phyloP scores from a whole-genome alignment of 2,888 invertebrate genomes.

The Caenorhabditis zanzibari region DNA sequence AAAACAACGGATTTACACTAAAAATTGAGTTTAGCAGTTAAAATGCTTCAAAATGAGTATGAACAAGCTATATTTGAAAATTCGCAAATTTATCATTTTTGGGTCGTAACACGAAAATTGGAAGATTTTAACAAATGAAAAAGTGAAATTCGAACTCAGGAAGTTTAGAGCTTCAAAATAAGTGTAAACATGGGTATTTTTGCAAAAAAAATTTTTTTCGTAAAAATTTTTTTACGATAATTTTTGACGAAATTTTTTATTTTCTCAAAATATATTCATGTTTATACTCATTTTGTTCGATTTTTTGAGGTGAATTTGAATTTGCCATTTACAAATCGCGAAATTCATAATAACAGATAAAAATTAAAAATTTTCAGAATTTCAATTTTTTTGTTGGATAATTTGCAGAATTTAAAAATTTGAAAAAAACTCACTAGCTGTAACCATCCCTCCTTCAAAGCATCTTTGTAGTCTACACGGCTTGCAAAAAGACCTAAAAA shows the following conservation, averaged over 20 bases:
- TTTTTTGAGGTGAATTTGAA: no score
- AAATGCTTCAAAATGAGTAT: conserved; percentile 1
- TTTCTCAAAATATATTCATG: neutral
- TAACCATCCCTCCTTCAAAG: conserved; percentile 62
- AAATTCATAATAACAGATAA: no score
- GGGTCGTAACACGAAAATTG: neutral
- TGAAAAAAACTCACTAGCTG: conserved; percentile 54
- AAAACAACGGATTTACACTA: no score
- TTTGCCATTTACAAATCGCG: no score
- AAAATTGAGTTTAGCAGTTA: neutral
- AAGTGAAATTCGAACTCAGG: no score
- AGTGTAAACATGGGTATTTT: neutral
- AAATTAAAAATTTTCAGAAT: neutral
- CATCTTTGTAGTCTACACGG: conserved; percentile 62
- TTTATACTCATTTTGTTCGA: neutral
- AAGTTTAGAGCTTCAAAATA: neutral
- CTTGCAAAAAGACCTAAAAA: conserved; percentile 55
- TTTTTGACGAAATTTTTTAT: neutral
- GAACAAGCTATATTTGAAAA: conserved; percentile 4
- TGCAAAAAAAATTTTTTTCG: neutral
- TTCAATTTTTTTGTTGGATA: no score
- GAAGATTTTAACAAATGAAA: neutral
- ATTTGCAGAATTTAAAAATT: no score
- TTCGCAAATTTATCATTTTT: neutral
- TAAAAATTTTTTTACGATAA: no score